These are phyloP conservation scores for Agrotis exclamationis DNA, from an alignment of 2,888 invertebrate species.

Conservation along the genomic window DNA sequence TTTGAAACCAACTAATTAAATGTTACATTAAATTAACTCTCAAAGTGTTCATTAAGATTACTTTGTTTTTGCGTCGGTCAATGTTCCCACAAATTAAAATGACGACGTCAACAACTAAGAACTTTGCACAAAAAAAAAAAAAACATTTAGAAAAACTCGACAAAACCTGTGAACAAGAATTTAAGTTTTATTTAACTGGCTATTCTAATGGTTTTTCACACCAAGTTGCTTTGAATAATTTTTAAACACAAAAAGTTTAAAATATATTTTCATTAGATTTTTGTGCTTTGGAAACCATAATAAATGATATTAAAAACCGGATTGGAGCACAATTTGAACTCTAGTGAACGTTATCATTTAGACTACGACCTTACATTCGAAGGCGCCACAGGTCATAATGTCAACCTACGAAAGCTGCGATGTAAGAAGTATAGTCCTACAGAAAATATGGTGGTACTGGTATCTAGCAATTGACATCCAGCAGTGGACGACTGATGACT, in stretches of 20 bases:
- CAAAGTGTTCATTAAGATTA: conserved; percentile 23
- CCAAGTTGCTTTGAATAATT: conserved; percentile 7
- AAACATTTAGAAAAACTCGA: conserved; percentile 9
- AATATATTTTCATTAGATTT: not conserved
- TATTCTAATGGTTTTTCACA: conserved; percentile 6
- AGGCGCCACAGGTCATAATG: not conserved
- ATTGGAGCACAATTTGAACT: not conserved
- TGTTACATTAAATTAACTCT: conserved; percentile 34
- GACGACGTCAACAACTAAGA: conserved; percentile 27
- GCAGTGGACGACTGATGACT: not conserved
- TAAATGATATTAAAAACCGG: not conserved
- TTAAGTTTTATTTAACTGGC: conserved; percentile 9
- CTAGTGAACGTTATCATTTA: not conserved
- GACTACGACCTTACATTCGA: not conserved
- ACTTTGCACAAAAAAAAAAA: conserved; percentile 33
- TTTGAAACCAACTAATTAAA: conserved; percentile 16
- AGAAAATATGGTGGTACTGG: not conserved
- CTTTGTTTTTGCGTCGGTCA: conserved; percentile 41
- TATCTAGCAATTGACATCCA: not conserved
- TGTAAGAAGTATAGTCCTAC: not conserved
- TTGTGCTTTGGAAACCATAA: not conserved
- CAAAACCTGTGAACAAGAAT: conserved; percentile 17
- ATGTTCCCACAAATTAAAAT: conserved; percentile 49
- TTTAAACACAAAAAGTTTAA: not conserved
- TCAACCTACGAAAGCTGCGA: not conserved